These are phyloP conservation scores for Phocides pigmalion DNA, from an alignment of 1,140 invertebrate genomes.

Conservation along the genomic window DNA sequence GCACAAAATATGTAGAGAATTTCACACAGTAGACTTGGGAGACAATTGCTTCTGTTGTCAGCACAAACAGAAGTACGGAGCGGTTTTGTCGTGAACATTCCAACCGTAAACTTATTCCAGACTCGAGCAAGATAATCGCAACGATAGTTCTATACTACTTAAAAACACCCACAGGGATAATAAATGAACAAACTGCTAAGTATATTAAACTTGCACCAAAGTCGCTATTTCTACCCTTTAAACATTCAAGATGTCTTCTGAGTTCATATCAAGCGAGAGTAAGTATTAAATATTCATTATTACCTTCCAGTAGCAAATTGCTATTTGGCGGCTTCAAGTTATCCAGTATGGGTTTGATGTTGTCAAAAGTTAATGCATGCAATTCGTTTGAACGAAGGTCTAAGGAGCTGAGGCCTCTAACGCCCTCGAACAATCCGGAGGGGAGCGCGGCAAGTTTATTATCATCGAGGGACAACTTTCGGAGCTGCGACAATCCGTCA, in stretches of 20 bases:
- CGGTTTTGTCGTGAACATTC: conserved; percentile 12
- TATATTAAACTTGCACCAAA: conserved; percentile 51
- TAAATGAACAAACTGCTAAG: conserved; percentile 60
- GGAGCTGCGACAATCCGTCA: conserved; percentile 87
- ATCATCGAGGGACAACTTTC: conserved; percentile 87
- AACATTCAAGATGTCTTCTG: conserved; percentile 65
- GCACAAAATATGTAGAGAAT: neutral
- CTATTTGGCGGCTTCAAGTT: conserved; percentile 89
- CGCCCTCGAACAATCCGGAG: conserved; percentile 86
- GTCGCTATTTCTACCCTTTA: conserved; percentile 54
- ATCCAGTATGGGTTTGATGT: conserved; percentile 58
- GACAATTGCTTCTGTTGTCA: conserved; percentile 20
- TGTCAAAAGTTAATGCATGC: conserved; percentile 88
- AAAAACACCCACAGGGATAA: conserved; percentile 50
- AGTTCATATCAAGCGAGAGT: conserved; percentile 51
- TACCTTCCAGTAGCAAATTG: conserved; percentile 90
- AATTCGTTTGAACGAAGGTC: conserved; percentile 90
- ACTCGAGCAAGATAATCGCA: conserved; percentile 14
- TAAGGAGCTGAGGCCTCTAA: conserved; percentile 87
- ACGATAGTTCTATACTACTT: conserved; percentile 24
- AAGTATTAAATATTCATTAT: conserved; percentile 81
- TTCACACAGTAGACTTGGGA: neutral
- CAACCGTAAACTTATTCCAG: conserved; percentile 23
- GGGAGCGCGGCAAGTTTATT: conserved; percentile 88
- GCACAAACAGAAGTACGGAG: conserved; percentile 4